A percentile compares a stretch with the other conserved stretches of the same genome.
These are phyloP conservation scores for Altica lythri DNA, from an alignment of 2,888 invertebrate genomes.

Conservation along the genomic window DNA sequence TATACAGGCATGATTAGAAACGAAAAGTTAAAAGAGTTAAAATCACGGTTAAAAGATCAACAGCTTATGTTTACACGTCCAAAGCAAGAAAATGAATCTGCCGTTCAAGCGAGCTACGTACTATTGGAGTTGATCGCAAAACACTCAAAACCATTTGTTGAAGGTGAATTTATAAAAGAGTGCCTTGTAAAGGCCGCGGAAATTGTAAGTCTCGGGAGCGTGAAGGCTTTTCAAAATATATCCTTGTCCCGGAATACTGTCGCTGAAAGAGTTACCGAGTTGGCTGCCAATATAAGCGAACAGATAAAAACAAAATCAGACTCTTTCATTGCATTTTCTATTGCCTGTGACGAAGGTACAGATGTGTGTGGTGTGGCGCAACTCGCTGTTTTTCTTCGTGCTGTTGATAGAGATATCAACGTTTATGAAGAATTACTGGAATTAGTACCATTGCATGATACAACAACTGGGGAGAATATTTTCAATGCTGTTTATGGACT, in stretches of 20 bases:
- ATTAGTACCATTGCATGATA: conserved; percentile 3
- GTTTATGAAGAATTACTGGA: conserved; percentile 8
- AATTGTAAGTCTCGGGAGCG: not conserved
- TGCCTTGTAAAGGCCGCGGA: not conserved
- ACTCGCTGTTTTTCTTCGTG: conserved; percentile 1
- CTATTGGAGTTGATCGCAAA: not conserved
- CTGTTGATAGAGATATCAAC: not conserved
- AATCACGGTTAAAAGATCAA: too few species aligned
- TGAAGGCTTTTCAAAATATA: not conserved
- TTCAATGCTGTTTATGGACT: not conserved
- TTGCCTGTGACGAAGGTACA: conserved; percentile 1
- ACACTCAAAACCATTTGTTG: not conserved
- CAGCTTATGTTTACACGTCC: too few species aligned
- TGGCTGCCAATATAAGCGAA: too few species aligned
- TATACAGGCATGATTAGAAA: too few species aligned
- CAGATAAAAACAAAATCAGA: too few species aligned
- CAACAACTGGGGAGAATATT: not conserved
- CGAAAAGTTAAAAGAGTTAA: too few species aligned
- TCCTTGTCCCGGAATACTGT: conserved; percentile 3
- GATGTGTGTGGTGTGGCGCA: not conserved
- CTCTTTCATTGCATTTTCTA: too few species aligned
- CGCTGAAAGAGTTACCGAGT: too few species aligned
- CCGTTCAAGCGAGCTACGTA: conserved; percentile 1
- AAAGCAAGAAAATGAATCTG: too few species aligned
- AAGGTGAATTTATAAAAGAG: conserved; percentile 1